Base-by-base conservation (phyloP, 1,140 invertebrate species). In the Heliconius eleuchia region DNA sequence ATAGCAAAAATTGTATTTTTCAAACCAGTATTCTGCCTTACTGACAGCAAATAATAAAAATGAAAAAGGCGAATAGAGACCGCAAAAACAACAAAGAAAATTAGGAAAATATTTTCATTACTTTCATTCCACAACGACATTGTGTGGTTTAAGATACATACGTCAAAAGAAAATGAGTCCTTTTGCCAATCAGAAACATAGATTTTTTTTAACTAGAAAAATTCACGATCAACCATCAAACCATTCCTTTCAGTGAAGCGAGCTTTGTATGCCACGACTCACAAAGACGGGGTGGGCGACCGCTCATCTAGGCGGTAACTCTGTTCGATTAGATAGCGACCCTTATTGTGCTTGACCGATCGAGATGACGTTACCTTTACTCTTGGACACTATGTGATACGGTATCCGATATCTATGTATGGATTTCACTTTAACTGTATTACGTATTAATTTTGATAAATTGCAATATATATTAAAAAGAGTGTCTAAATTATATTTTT, bases 281-380 rank as follows among this genome's bases (percentile, higher is more conserved):
- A 77, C 42, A 72, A 72, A 71, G 74, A 60, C 16, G 27, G 74
- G 57, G 73, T 42, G 52, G 71, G 71, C 37, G 39, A 42, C 73
- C 73, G 57, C 42, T 74, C 57, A 74, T 79, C 71, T 73, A 74
- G 57, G 5, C 60, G 60, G 57, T 73, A 78, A 46, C 73, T 79
- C 46, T 19, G 60, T 71, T 71, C 42, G 78, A 75, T 75, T 75
- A 75, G 78, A 75, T 79, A 79, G 73, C 78, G 73, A 52, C 78
- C 71, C 78, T 74, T 73, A 79, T 73, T 75, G 73, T 79, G 73
- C 57, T 78, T 78, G 73, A 79, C 73, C 73, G 78, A n/a, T 79
- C 73, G 73, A 78, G 60, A 55, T 75, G 72, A 79, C 71, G 39
- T 74, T 66, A 71, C 60, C 73, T 79, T 75, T 79, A 60, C 73